Conservation (phyloP, 2,113 vertebrate genomes). For the Zootoca vivipara region DNA sequence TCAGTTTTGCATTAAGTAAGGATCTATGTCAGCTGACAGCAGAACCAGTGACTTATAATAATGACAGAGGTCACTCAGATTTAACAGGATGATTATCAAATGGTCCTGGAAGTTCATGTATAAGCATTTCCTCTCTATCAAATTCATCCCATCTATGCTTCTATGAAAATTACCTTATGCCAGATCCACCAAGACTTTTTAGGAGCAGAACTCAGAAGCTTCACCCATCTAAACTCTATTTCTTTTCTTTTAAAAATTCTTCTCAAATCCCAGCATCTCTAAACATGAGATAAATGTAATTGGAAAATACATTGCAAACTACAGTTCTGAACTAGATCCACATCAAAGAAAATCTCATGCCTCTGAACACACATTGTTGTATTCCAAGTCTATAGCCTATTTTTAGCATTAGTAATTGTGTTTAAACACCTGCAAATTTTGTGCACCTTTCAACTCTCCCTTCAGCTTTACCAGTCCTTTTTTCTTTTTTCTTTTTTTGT, state of each 20-base stretch:
- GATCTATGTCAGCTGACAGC: neutral
- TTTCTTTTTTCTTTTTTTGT: too few species aligned
- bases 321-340: neutral
- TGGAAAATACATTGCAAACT: neutral
- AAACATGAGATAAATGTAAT: neutral
- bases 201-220: neutral
- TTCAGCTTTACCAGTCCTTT: too few species aligned
- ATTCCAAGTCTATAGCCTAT: neutral
- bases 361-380: neutral
- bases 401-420: slow-evolving; percentile 15
- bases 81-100: neutral
- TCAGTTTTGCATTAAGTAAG: neutral
- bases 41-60: neutral
- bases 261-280: neutral
- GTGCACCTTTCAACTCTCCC: slow-evolving; percentile 25
- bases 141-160: neutral
- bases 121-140: neutral
- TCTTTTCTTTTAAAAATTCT: neutral
- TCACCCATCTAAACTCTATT: neutral
- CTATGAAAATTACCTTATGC: neutral
- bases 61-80: neutral
- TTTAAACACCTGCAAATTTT: slow-evolving; percentile 45
- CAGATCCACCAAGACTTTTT: neutral
- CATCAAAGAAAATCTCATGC: neutral
- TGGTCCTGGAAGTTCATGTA: neutral